These are phyloP conservation scores for Acrossocheilus wenchowensis DNA, from an alignment of 2,797 vertebrate species.

Conservation along the genomic window DNA sequence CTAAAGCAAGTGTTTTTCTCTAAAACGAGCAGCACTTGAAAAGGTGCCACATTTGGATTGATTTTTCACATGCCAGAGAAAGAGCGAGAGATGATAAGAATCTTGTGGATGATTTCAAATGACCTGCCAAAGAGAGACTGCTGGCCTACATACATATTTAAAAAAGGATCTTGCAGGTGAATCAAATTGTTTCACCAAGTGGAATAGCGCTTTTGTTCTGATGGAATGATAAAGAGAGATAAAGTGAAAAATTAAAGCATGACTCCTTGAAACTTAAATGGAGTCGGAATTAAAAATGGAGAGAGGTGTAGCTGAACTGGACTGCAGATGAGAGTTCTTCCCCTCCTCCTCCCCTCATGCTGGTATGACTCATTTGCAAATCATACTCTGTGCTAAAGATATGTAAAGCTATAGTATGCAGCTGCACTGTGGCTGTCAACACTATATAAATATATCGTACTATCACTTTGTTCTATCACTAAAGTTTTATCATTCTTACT, in stretches of 20 bases:
- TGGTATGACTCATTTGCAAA: constrained; percentile 35
- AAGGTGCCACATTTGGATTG: constrained; percentile 23
- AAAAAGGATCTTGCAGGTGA: constrained; percentile 33
- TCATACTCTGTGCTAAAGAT: neutral
- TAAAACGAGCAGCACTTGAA: constrained; percentile 37
- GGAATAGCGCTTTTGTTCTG: constrained; percentile 36
- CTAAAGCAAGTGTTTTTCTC: constrained; percentile 27
- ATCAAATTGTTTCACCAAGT: constrained; percentile 19
- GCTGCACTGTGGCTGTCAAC: neutral
- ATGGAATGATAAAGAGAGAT: neutral
- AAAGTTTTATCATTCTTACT: neutral
- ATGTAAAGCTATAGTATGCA: neutral
- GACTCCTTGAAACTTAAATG: constrained; percentile 32
- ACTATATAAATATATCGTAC: neutral
- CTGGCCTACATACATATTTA: constrained; percentile 43
- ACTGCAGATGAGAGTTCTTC: constrained; percentile 11
- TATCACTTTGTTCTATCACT: neutral
- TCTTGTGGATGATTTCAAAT: constrained; percentile 30
- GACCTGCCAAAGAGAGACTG: constrained; percentile 37
- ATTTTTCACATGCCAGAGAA: constrained; percentile 36
- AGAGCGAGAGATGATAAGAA: constrained; percentile 31
- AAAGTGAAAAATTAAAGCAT: constrained; percentile 36
- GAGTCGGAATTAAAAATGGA: neutral
- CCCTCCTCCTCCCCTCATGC: neutral
- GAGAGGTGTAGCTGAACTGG: neutral